Percentiles rank a stretch among this genome's conserved stretches.
Evolutionary conservation across 1,140 invertebrate genomes (phyloP).

Genomic region (Coelopa frigida): DNA sequence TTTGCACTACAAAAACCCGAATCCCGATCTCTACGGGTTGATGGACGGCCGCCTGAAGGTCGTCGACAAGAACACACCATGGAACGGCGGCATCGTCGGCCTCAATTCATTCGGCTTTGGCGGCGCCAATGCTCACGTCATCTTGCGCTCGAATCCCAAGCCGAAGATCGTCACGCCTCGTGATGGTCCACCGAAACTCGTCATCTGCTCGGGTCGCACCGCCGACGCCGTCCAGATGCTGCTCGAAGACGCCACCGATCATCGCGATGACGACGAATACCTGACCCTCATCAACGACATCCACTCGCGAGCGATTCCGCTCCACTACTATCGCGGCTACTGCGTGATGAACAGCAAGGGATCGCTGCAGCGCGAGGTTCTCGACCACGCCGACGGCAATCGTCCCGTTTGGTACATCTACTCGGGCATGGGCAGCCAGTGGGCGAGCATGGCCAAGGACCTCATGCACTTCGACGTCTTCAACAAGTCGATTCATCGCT

Average conservation of each 20-base stretch:
- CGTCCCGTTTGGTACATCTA: slow-evolving; percentile 90
- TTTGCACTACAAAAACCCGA: slow-evolving; percentile 81
- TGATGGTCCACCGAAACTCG: slow-evolving; percentile 58
- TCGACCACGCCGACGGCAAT: slow-evolving; percentile 47
- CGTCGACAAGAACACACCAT: slow-evolving; percentile 68
- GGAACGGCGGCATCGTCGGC: slow-evolving; percentile 78
- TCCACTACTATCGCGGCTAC: slow-evolving; percentile 72
- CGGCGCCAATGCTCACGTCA: slow-evolving; percentile 88
- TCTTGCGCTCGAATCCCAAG: slow-evolving; percentile 74
- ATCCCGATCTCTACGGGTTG: slow-evolving; percentile 81
- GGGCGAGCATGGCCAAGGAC: slow-evolving; percentile 85
- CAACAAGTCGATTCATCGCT: slow-evolving; percentile 65
- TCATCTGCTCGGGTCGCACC: slow-evolving; percentile 77
- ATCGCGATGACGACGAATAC: slow-evolving; percentile 65
- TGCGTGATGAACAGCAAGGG: slow-evolving; percentile 54
- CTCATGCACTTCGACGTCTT: slow-evolving; percentile 77
- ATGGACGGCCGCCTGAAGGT: slow-evolving; percentile 81
- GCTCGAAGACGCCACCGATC: slow-evolving; percentile 54
- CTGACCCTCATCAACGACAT: slow-evolving; percentile 69
- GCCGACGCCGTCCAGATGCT: slow-evolving; percentile 67
- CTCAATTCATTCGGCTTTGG: slow-evolving; percentile 97
- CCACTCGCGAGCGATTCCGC: slow-evolving; percentile 58
- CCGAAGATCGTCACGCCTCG: slow-evolving; percentile 53
- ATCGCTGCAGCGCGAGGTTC: slow-evolving; percentile 38
- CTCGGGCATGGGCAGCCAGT: slow-evolving; percentile 95